Conservation (phyloP, 2,888 invertebrate genomes). For the Stenolophus ochropezus region DNA sequence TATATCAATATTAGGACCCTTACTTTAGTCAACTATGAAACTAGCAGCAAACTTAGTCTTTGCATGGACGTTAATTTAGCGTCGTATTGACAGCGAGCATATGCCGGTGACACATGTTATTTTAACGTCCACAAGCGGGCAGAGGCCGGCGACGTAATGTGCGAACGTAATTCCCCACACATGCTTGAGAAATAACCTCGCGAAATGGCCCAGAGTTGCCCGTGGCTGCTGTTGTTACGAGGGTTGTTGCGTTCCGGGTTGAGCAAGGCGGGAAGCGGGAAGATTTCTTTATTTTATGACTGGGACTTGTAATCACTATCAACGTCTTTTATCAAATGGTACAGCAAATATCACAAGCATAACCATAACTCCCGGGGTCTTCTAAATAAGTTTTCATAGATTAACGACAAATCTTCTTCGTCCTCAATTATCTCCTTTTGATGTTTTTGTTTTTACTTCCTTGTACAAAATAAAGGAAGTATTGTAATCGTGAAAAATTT, state of each 20-base stretch:
- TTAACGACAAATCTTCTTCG: no score
- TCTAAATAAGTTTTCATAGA: no score
- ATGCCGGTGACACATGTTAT: constrained; percentile 14
- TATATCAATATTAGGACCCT: no score
- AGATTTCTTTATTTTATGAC: neutral
- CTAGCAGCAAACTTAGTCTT: neutral
- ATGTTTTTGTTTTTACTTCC: no score
- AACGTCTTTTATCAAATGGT: neutral
- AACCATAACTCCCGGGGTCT: no score
- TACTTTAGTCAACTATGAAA: no score
- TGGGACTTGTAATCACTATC: neutral
- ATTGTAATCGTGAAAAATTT: no score
- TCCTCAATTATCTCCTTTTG: no score
- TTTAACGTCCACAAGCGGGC: neutral
- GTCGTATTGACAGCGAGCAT: neutral
- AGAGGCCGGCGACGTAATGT: neutral
- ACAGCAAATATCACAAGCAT: neutral
- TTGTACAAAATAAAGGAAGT: no score
- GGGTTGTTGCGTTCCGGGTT: neutral
- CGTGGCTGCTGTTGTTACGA: constrained; percentile 4
- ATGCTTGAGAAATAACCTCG: constrained; percentile 27
- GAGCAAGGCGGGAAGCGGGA: neutral
- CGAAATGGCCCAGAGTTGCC: neutral
- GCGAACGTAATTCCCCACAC: constrained; percentile 30
- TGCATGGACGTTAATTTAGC: neutral